Percentiles rank a stretch among this genome's conserved stretches.
These are phyloP conservation scores for Darevskia nairensis DNA, from an alignment of 2,797 vertebrate genomes.

Conservation along the genomic window DNA sequence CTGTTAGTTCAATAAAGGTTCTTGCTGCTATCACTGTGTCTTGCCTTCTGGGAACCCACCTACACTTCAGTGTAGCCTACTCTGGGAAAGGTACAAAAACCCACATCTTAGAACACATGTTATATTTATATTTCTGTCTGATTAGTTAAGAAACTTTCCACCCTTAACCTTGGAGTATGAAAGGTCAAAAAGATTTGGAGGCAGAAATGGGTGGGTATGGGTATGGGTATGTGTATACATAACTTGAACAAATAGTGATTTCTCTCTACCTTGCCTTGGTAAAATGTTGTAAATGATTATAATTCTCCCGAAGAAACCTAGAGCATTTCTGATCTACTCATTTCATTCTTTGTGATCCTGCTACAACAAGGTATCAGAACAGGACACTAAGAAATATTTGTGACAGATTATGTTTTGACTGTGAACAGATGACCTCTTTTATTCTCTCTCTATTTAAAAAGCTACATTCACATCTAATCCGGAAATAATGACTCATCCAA, in stretches of 20 bases:
- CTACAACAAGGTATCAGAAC: neutral
- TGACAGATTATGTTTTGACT: neutral
- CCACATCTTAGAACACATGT: constrained; percentile 38
- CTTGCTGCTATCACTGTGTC: too few species aligned
- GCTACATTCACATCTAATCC: neutral
- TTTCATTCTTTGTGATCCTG: neutral
- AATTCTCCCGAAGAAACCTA: neutral
- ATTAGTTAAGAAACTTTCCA: constrained; percentile 44
- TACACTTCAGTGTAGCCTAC: neutral
- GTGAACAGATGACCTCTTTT: neutral
- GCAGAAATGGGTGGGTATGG: neutral
- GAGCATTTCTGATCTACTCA: neutral
- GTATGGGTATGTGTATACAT: neutral
- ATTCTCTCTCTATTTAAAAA: neutral
- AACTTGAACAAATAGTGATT: constrained; percentile 42
- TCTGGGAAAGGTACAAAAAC: constrained; percentile 42
- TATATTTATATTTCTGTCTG: constrained; percentile 25
- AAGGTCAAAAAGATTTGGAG: constrained; percentile 29
- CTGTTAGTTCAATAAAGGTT: too few species aligned
- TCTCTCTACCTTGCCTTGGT: constrained; percentile 20
- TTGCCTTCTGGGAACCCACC: too few species aligned
- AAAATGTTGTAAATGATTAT: neutral
- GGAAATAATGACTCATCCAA: neutral
- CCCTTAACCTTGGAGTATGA: constrained; percentile 39
- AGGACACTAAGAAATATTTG: neutral